These are phyloP conservation scores for Rhopilema esculentum DNA, from an alignment of 30 jellyfish, hydroid and myxozoan species.

Conservation along the genomic window DNA sequence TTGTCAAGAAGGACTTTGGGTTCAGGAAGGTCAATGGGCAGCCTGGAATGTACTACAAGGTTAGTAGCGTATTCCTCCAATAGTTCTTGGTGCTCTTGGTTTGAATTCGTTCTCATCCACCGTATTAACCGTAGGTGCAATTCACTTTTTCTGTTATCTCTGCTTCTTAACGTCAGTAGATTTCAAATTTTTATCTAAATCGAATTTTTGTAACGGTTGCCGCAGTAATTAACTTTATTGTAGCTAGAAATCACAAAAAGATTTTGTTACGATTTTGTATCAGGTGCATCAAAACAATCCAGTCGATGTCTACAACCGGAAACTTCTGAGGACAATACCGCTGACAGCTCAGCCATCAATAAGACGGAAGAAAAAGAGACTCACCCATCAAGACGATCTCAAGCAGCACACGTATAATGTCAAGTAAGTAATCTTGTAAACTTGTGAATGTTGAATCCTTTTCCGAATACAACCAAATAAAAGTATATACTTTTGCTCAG, in stretches of 20 bases:
- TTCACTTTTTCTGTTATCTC: too few relatives aligned
- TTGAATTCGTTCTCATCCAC: too few relatives aligned
- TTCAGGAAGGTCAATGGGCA: slow-evolving; percentile 89
- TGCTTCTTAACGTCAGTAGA: too few relatives aligned
- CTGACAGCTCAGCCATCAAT: slow-evolving; percentile 62
- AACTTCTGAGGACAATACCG: slow-evolving; percentile 77
- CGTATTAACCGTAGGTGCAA: too few relatives aligned
- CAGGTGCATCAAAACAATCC: slow-evolving; percentile 93
- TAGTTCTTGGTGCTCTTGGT: too few relatives aligned
- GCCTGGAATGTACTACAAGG: slow-evolving; percentile 98
- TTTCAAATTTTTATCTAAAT: too few relatives aligned
- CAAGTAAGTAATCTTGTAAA: slow-evolving; percentile 55
- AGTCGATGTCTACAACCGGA: slow-evolving; percentile 84
- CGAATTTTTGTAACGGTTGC: too few relatives aligned
- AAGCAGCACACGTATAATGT: slow-evolving; percentile 81
- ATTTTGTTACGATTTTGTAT: too few relatives aligned
- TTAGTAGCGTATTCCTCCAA: not conserved
- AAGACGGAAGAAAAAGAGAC: slow-evolving; percentile 59
- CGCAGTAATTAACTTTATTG: too few relatives aligned
- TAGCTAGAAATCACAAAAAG: too few relatives aligned
- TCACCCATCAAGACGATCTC: slow-evolving; percentile 82
- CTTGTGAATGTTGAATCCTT: not conserved
- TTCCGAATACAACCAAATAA: too few relatives aligned
- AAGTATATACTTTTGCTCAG: too few relatives aligned
- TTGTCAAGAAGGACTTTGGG: slow-evolving; percentile 74